Evolutionary conservation across 2,888 invertebrate genomes (phyloP).

Genomic region (Eledone cirrhosa): DNA sequence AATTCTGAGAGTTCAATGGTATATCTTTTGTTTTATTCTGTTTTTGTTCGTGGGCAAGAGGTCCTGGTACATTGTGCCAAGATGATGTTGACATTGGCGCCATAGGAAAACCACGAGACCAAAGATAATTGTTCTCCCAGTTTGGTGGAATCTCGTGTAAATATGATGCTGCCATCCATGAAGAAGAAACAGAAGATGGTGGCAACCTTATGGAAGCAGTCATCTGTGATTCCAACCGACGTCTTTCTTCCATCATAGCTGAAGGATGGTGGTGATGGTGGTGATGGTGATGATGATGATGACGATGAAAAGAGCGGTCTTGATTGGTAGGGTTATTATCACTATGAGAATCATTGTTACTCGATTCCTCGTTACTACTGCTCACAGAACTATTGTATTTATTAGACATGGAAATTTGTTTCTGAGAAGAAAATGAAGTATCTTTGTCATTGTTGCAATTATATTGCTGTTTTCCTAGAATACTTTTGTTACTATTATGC

Average conservation of each 20-base stretch:
- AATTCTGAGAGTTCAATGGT: slow-evolving; percentile 1
- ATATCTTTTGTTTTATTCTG: slow-evolving; percentile 4
- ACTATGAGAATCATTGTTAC: not conserved
- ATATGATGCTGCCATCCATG: slow-evolving; percentile 19
- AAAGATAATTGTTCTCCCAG: slow-evolving; percentile 14
- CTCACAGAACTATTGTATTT: slow-evolving; percentile 1
- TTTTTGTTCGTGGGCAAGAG: not conserved
- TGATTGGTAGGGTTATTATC: not conserved
- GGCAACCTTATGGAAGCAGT: not conserved
- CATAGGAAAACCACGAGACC: slow-evolving; percentile 17
- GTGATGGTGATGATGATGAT: slow-evolving; percentile 9
- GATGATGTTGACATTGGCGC: not conserved
- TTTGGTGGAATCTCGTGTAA: not conserved
- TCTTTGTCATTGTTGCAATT: not conserved
- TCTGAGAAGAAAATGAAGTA: not conserved
- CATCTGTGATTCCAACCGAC: not conserved
- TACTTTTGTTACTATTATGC: not conserved
- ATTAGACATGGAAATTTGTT: not conserved
- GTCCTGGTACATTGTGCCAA: slow-evolving; percentile 1
- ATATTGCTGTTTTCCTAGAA: not conserved
- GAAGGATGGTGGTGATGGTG: slow-evolving; percentile 17
- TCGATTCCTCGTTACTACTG: not conserved
- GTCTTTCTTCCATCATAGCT: not conserved
- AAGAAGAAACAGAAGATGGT: slow-evolving; percentile 12
- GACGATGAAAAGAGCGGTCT: not conserved